Evolutionary conservation across 2,113 vertebrate genomes (phyloP).

Genomic region (Tauraco erythrolophus): DNA sequence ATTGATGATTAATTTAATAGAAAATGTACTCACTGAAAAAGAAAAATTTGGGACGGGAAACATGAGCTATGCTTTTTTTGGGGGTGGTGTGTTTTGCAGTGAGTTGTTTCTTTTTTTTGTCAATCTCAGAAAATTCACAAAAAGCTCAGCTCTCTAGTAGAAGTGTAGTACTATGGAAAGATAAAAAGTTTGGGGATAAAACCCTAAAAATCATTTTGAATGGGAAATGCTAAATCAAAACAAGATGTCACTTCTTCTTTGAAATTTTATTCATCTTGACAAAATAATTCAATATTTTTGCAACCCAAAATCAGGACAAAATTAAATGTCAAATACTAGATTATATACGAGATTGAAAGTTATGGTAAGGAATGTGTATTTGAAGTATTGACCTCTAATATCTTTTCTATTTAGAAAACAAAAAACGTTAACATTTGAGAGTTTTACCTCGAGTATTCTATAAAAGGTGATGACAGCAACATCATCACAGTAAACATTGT

Average conservation of each 20-base stretch:
- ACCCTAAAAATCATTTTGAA: not conserved
- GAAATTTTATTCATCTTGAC: not conserved
- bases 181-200: not conserved
- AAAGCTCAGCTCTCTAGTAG: not conserved
- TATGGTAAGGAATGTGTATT: not conserved
- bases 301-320: not conserved
- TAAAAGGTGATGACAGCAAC: not conserved
- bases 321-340: not conserved
- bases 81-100: not conserved
- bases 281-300: not conserved
- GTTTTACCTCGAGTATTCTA: not conserved
- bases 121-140: not conserved
- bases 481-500: not conserved
- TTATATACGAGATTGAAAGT: not conserved
- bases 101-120: not conserved
- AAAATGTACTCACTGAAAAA: not conserved
- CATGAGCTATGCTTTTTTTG: accelerated
- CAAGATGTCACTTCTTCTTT: not conserved
- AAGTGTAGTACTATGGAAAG: not conserved
- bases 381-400: not conserved
- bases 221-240: not conserved
- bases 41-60: not conserved
- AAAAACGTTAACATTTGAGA: not conserved
- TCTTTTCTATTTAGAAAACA: not conserved
- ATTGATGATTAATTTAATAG: not conserved